Evolutionary conservation across 30 jellyfish, hydroid and myxozoan genomes (phyloP).

Genomic region (Chironex yamaguchii): DNA sequence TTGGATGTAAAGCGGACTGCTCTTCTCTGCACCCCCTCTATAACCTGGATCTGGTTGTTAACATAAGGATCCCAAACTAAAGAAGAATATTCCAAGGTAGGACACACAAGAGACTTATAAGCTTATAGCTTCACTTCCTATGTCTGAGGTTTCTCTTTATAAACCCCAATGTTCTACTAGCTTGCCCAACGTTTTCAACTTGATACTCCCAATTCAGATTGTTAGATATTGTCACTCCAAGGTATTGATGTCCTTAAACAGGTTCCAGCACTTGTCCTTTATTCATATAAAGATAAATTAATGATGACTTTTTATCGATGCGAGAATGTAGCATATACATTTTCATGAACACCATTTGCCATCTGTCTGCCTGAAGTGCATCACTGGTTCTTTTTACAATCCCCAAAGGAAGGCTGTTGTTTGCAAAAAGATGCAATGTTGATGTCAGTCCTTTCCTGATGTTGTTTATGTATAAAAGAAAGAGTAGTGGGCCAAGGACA

Average conservation of each 20-base stretch:
- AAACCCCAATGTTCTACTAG: neutral
- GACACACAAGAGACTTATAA: neutral
- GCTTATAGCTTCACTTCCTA: constrained; percentile 12
- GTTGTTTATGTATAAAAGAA: constrained; percentile 4
- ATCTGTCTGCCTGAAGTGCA: neutral
- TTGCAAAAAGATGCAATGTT: constrained; percentile 1
- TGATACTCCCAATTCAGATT: constrained; percentile 26
- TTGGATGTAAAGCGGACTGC: constrained; percentile 23
- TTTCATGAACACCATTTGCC: neutral
- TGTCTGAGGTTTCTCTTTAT: constrained; percentile 7
- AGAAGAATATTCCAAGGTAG: neutral
- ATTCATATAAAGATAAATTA: constrained; percentile 14
- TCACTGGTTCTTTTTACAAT: neutral
- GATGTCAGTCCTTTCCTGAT: neutral
- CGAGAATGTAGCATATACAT: constrained; percentile 34
- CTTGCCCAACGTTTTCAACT: neutral
- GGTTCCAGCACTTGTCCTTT: constrained; percentile 42
- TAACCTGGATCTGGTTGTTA: neutral
- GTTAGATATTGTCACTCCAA: constrained; percentile 50
- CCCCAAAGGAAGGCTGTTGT: neutral
- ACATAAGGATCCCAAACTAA: constrained; percentile 35
- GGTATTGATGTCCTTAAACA: constrained; percentile 48
- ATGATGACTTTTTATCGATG: constrained; percentile 1
- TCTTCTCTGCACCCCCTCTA: constrained; percentile 14
- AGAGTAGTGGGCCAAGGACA: neutral